Conservation (phyloP, 2,797 vertebrate genomes). For the Sebastes iracundus region DNA sequence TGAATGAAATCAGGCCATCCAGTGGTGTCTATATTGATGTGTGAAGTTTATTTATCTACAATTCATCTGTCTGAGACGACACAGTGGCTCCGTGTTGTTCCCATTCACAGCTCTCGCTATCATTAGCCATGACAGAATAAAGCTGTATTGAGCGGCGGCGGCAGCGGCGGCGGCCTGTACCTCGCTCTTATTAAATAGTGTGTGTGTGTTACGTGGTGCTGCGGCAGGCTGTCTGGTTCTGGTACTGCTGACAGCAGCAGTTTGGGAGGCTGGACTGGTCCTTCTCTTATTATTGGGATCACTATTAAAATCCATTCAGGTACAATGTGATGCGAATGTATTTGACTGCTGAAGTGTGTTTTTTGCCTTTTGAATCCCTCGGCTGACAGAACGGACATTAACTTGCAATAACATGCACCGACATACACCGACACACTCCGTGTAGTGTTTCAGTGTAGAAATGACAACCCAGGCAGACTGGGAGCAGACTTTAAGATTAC, state of each 20-base stretch:
- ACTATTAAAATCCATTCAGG: constrained; percentile 15
- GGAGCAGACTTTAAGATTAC: not conserved
- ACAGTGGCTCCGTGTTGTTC: constrained; percentile 9
- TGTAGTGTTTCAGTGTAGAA: not conserved
- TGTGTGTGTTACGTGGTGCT: not conserved
- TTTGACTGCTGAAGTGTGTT: not conserved
- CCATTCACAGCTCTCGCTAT: constrained; percentile 32
- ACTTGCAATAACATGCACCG: not conserved
- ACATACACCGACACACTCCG: not conserved
- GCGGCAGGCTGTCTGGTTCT: constrained; percentile 16
- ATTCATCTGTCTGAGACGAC: constrained; percentile 37
- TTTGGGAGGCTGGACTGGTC: constrained; percentile 13
- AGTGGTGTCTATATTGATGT: constrained; percentile 32
- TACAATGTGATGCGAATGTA: not conserved
- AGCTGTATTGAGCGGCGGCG: constrained; percentile 41
- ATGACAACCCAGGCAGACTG: not conserved
- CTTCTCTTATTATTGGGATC: constrained; percentile 27
- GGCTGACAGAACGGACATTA: not conserved
- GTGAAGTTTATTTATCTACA: constrained; percentile 42
- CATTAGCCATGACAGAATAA: constrained; percentile 54
- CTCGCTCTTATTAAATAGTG: constrained; percentile 44
- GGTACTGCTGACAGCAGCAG: constrained; percentile 49
- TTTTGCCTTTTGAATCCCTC: not conserved
- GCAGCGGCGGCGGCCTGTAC: not conserved
- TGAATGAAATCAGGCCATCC: constrained; percentile 17